Evolutionary conservation across 2,113 vertebrate genomes (phyloP).

Genomic region (Trogon melanurus): DNA sequence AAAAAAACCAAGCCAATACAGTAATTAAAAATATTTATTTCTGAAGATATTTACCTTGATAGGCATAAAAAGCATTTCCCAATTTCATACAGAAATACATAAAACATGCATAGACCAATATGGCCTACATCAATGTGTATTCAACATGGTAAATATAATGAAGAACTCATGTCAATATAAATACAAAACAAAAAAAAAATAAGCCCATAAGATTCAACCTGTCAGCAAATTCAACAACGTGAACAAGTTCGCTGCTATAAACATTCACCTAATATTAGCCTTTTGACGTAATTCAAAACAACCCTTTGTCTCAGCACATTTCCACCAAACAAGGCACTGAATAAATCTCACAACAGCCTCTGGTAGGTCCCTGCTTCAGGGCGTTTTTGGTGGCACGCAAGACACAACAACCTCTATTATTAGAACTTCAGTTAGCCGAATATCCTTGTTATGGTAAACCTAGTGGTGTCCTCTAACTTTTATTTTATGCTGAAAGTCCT

Average conservation of each 20-base stretch:
- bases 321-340: conserved; percentile 42
- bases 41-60: conserved; percentile 81
- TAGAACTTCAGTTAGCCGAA: not conserved
- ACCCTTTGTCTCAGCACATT: conserved; percentile 48
- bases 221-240: conserved; percentile 72
- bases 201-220: conserved; percentile 74
- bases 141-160: conserved; percentile 89
- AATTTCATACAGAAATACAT: conserved; percentile 95
- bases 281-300: conserved; percentile 64
- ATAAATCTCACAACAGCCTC: not conserved
- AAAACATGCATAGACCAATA: conserved; percentile 86
- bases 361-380: conserved; percentile 26
- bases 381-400: conserved; percentile 38
- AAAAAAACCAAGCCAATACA: conserved; percentile 28
- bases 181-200: conserved; percentile 78
- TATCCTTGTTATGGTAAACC: not conserved
- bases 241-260: conserved; percentile 69
- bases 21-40: conserved; percentile 87
- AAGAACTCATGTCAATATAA: conserved; percentile 78
- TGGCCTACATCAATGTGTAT: conserved; percentile 82
- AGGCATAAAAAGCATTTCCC: conserved; percentile 79
- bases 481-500: conserved; percentile 1
- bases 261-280: conserved; percentile 67
- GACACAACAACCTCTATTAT: conserved; percentile 47
- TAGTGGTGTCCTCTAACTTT: not conserved